Evolutionary conservation across 2,113 vertebrate genomes (phyloP).

Genomic region (Gopherus flavomarginatus): DNA sequence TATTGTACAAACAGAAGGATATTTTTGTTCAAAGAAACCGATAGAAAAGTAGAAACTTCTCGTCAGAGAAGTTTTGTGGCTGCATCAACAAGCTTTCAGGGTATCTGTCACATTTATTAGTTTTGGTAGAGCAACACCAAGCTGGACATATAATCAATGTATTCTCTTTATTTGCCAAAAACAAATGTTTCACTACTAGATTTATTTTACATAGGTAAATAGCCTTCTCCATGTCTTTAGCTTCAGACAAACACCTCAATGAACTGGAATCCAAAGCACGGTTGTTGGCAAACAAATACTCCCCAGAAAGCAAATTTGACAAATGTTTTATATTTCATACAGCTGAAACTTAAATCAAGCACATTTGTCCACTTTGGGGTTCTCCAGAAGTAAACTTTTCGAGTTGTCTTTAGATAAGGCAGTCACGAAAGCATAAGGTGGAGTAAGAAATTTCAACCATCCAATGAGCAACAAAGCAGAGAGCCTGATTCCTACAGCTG

Average conservation of each 20-base stretch:
- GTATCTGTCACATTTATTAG: background rate
- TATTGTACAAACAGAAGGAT: background rate
- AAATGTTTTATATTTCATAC: background rate
- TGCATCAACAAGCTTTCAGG: background rate
- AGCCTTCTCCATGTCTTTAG: background rate
- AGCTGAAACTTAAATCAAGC: background rate
- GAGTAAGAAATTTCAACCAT: background rate
- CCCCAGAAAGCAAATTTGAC: background rate
- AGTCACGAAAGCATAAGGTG: background rate
- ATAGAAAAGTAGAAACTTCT: background rate
- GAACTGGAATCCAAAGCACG: conserved; percentile 1
- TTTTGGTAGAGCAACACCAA: background rate
- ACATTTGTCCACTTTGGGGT: background rate
- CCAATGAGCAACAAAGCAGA: background rate
- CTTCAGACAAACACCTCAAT: background rate
- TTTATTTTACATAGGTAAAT: conserved; percentile 1
- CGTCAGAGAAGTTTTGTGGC: background rate
- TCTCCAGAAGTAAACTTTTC: background rate
- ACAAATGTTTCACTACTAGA: background rate
- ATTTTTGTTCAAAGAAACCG: background rate
- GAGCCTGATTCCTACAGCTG: background rate
- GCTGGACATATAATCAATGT: background rate
- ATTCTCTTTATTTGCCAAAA: background rate
- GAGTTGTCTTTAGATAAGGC: background rate
- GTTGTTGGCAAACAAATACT: background rate